Conservation (phyloP, 2,888 invertebrate genomes). For the Dendrolimus pini region DNA sequence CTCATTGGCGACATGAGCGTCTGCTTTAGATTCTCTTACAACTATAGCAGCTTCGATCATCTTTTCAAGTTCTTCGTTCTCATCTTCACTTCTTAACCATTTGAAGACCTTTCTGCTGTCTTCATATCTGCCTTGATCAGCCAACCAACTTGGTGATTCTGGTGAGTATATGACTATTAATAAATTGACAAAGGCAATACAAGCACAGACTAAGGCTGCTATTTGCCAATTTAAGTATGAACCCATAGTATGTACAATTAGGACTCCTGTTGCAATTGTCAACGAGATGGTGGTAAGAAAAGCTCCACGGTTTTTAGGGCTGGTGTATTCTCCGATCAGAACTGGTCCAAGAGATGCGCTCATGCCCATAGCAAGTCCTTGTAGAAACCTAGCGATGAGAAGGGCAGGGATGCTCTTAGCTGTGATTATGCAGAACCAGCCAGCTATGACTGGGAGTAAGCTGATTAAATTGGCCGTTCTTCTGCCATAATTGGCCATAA, state of each 20-base stretch:
- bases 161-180: constrained; percentile 55
- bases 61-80: constrained; percentile 48
- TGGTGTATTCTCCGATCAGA: constrained; percentile 72
- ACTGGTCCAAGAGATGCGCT: constrained; percentile 62
- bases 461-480: constrained; percentile 56
- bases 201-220: constrained; percentile 64
- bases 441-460: constrained; percentile 54
- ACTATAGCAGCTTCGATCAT: constrained; percentile 43
- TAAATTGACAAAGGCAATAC: constrained; percentile 60
- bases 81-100: constrained; percentile 71
- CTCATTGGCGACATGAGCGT: constrained; percentile 22
- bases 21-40: constrained; percentile 31
- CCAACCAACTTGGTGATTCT: constrained; percentile 81
- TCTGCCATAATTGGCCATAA: constrained; percentile 70
- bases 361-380: constrained; percentile 70
- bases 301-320: constrained; percentile 76
- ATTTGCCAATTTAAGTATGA: constrained; percentile 72
- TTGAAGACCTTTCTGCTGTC: constrained; percentile 72
- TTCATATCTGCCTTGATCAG: constrained; percentile 68
- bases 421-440: constrained; percentile 64
- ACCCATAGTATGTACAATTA: constrained; percentile 77
- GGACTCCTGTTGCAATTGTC: constrained; percentile 75
- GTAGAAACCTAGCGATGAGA: constrained; percentile 43
- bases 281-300: constrained; percentile 77
- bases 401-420: constrained; percentile 39